phyloP scores from a whole-genome alignment of 2,797 vertebrate species.

The Sandelia bainsii region DNA sequence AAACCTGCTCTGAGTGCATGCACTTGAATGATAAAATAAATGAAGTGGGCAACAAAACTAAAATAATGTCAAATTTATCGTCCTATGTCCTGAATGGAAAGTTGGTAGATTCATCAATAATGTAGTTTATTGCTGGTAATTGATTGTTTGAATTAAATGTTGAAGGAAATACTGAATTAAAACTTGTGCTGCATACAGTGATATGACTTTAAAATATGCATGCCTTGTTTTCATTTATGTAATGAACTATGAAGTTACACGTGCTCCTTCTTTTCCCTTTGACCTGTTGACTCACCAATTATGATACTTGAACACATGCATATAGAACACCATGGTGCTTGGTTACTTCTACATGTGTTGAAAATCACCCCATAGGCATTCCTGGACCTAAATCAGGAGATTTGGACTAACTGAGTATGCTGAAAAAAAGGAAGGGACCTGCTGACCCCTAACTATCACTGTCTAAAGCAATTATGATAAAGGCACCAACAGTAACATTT shows the following conservation, averaged over 20 bases:
- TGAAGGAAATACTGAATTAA: not conserved
- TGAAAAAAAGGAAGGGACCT: conserved; percentile 71
- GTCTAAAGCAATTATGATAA: conserved; percentile 77
- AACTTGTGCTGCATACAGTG: not conserved
- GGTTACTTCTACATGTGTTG: conserved; percentile 81
- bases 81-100: conserved; percentile 3
- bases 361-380: conserved; percentile 69
- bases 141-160: not conserved
- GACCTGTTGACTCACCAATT: conserved; percentile 76
- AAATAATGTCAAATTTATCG: conserved; percentile 20
- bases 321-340: conserved; percentile 55
- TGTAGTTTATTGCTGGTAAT: not conserved
- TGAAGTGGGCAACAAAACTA: conserved; percentile 13
- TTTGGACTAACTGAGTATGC: conserved; percentile 57
- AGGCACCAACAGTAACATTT: conserved; percentile 38
- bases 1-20: conserved; percentile 75
- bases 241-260: conserved; percentile 9
- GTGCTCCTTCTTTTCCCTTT: conserved; percentile 3
- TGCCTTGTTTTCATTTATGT: not conserved
- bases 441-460: conserved; percentile 65
- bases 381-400: conserved; percentile 74
- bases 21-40: conserved; percentile 39
- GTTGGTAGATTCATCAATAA: not conserved
- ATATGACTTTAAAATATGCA: not conserved
- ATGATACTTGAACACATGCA: conserved; percentile 81